Evolutionary conservation across 2,888 invertebrate genomes (phyloP).

Genomic region (Sphaerophoria rueppellii): DNA sequence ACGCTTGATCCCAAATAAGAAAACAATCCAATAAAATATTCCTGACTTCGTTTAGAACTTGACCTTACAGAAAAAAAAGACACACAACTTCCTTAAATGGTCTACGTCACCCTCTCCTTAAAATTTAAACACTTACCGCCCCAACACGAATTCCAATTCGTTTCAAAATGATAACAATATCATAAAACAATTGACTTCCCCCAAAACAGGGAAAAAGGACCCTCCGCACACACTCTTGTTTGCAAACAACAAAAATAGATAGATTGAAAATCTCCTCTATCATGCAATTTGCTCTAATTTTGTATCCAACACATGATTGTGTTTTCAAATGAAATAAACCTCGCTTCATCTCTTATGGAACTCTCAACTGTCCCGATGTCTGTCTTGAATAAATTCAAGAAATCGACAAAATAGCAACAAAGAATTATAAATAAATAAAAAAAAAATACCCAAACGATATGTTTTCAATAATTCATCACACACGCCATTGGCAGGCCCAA

Average conservation of each 20-base stretch:
- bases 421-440: slow-evolving; percentile 4
- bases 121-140: background rate
- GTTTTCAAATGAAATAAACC: slow-evolving; percentile 8
- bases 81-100: too few species aligned
- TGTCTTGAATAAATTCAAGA: slow-evolving; percentile 6
- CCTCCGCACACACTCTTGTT: too few species aligned
- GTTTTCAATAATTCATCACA: slow-evolving; percentile 41
- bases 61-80: too few species aligned
- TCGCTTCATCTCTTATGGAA: slow-evolving; percentile 2
- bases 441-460: background rate
- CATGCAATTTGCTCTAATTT: slow-evolving; percentile 22
- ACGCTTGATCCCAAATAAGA: too few species aligned
- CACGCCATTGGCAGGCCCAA: slow-evolving; percentile 19
- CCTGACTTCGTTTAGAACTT: too few species aligned
- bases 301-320: slow-evolving; percentile 17
- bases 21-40: too few species aligned
- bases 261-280: slow-evolving; percentile 1
- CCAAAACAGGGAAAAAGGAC: too few species aligned
- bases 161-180: background rate
- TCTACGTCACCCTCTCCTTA: too few species aligned
- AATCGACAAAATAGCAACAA: background rate
- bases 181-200: background rate
- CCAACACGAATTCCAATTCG: background rate
- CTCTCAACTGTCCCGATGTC: background rate
- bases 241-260: background rate